Evolutionary conservation across 1,140 invertebrate genomes (phyloP).

Genomic region (Mylabris phalerata): DNA sequence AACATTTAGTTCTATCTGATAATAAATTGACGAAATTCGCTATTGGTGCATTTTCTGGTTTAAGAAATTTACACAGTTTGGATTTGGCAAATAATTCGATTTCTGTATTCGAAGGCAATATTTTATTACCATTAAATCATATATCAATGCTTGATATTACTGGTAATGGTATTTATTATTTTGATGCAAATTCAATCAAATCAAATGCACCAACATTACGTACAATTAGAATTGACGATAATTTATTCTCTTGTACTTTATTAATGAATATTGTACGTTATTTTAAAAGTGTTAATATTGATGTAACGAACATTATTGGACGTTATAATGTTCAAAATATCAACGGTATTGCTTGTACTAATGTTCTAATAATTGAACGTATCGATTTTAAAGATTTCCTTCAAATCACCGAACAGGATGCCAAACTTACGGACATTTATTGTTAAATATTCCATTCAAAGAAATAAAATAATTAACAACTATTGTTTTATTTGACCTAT

Average conservation of each 20-base stretch:
- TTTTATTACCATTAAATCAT: constrained; percentile 26
- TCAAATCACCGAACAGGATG: constrained; percentile 1
- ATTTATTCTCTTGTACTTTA: constrained; percentile 29
- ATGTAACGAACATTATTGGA: constrained; percentile 18
- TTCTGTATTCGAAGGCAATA: constrained; percentile 19
- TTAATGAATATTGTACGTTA: constrained; percentile 29
- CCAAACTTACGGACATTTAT: no score
- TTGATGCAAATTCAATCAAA: constrained; percentile 27
- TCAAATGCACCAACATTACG: constrained; percentile 25
- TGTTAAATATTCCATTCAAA: no score
- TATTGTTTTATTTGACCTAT: no score
- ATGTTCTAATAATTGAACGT: constrained; percentile 8
- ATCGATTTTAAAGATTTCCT: constrained; percentile 6
- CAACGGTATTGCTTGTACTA: constrained; percentile 35
- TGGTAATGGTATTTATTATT: constrained; percentile 31
- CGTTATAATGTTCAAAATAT: constrained; percentile 34
- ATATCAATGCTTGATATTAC: constrained; percentile 30
- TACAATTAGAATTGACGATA: constrained; percentile 29
- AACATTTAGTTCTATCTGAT: constrained; percentile 27
- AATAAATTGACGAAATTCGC: constrained; percentile 32
- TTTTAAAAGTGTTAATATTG: constrained; percentile 27
- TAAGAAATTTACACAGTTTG: constrained; percentile 27
- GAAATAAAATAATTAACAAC: no score
- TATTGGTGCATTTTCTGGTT: constrained; percentile 32
- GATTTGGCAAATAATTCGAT: constrained; percentile 33